Conservation (phyloP, 2,888 invertebrate species). For the Mayetiola destructor region DNA sequence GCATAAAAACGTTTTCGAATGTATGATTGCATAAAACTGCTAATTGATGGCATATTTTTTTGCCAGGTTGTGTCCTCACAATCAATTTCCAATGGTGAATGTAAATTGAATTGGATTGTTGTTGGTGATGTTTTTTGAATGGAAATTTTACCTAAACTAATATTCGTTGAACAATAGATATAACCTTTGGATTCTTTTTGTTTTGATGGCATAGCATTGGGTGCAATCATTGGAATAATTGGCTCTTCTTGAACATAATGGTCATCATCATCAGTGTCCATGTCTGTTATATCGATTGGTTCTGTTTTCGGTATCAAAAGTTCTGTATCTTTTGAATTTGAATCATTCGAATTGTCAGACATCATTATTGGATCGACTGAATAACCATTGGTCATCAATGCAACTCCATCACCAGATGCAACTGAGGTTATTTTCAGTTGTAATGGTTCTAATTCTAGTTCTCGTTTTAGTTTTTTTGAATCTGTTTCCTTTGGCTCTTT, state of each 20-base stretch:
- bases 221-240: no score
- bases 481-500: no score
- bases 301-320: background rate
- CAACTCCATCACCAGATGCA: background rate
- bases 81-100: background rate
- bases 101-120: background rate
- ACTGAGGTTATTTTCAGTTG: background rate
- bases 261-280: background rate
- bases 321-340: background rate
- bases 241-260: no score
- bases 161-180: slow-evolving; percentile 1
- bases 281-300: background rate
- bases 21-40: background rate
- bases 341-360: background rate
- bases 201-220: no score
- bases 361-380: background rate
- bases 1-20: background rate
- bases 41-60: background rate
- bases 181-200: background rate
- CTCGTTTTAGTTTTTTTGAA: no score
- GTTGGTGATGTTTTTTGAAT: background rate
- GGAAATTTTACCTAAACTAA: background rate
- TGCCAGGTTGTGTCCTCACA: background rate
- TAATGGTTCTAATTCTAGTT: background rate
- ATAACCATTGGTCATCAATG: background rate